Evolutionary conservation across 2,888 invertebrate species (phyloP), one percentile per base, ranked within the genome.

Genomic region (Fragum whitleyi): DNA sequence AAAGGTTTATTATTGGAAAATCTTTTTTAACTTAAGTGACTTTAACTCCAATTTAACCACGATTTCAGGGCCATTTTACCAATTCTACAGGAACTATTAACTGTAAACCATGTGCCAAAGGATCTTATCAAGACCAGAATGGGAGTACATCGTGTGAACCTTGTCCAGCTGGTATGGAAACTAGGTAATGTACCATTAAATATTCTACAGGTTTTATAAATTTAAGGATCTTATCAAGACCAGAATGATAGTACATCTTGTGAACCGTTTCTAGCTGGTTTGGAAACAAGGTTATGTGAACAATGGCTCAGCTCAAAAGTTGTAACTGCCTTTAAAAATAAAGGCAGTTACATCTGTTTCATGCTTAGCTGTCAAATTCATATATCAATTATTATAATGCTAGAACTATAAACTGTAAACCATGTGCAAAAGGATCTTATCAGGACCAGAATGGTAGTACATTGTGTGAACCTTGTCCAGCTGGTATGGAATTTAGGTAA

Each of bases 281-380:
- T 42, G 68, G 82, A 82, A 72, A 82, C 82, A 2, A 78, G 82
- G 82, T 82, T 39, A 39, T n/a, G n/a, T n/a, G n/a, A n/a, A n/a
- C n/a, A n/a, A n/a, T n/a, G n/a, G n/a, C n/a, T n/a, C n/a, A n/a
- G n/a, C n/a, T n/a, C n/a, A n/a, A n/a, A n/a, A n/a, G n/a, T n/a
- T n/a, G n/a, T n/a, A n/a, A n/a, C n/a, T n/a, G n/a, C n/a, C n/a
- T n/a, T n/a, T n/a, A n/a, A n/a, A n/a, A n/a, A n/a, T n/a, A n/a
- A n/a, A n/a, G n/a, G n/a, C n/a, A n/a, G n/a, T n/a, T n/a, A n/a
- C n/a, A n/a, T n/a, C n/a, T n/a, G n/a, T n/a, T n/a, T n/a, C n/a
- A n/a, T n/a, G n/a, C n/a, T n/a, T n/a, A n/a, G n/a, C n/a, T n/a
- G n/a, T n/a, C n/a, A n/a, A n/a, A n/a, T n/a, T n/a, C n/a, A n/a